phyloP scores from a whole-genome alignment of 2,113 vertebrate species.

The Hoplias malabaricus region DNA sequence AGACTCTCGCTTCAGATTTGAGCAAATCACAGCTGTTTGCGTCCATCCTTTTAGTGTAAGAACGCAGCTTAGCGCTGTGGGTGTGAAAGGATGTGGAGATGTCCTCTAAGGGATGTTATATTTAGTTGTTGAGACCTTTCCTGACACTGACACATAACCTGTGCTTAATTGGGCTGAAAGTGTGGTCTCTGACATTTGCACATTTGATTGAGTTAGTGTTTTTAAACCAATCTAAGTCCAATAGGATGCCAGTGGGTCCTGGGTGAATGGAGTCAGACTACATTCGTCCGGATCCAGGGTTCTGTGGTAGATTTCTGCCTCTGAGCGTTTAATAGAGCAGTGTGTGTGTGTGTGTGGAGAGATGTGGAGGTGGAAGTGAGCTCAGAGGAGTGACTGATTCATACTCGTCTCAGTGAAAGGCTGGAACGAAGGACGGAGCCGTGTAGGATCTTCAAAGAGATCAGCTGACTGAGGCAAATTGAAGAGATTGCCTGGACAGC shows the following conservation, averaged over 20 bases:
- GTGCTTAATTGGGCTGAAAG: background rate
- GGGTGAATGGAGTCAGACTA: background rate
- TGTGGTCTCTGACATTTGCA: background rate
- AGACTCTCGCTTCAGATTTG: too few species aligned
- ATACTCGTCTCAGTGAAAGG: conserved; percentile 6
- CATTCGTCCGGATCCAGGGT: background rate
- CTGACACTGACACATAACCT: too few species aligned
- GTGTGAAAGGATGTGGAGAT: too few species aligned
- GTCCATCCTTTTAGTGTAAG: too few species aligned
- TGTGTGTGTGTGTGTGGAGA: too few species aligned
- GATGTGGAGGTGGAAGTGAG: conserved; percentile 22
- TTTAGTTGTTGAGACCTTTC: too few species aligned
- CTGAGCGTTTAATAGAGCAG: conserved; percentile 4
- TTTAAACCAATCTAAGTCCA: background rate
- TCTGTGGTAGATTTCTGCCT: background rate
- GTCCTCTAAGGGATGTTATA: too few species aligned
- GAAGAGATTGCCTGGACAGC: conserved; percentile 41
- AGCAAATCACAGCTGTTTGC: too few species aligned
- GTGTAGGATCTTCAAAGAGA: conserved; percentile 49
- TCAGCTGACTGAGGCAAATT: conserved; percentile 50
- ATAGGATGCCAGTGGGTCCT: background rate
- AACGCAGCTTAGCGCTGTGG: too few species aligned
- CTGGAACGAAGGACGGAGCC: conserved; percentile 30
- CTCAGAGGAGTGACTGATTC: conserved; percentile 35
- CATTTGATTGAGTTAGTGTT: too few species aligned